A percentile compares a stretch with the other conserved stretches of the same genome.
Evolutionary conservation across 1,140 invertebrate species (phyloP).

Genomic region (Melanaphis sacchari): DNA sequence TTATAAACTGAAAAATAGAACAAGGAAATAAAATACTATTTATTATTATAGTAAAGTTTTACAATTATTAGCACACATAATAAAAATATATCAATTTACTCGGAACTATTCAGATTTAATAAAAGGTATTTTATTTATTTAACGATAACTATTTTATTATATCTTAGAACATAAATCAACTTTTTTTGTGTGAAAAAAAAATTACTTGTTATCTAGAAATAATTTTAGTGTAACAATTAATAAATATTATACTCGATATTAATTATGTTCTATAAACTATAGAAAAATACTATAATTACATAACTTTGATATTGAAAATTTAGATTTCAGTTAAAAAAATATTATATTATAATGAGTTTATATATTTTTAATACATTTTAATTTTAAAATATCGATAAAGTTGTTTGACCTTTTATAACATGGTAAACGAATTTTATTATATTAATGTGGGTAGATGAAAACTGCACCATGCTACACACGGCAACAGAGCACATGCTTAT

Average conservation of each 20-base stretch:
- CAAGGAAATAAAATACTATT: background rate
- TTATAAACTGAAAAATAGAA: no score
- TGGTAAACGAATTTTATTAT: background rate
- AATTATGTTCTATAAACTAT: background rate
- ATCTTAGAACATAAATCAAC: no score
- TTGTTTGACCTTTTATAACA: no score
- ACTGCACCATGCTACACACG: background rate
- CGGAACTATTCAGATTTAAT: no score
- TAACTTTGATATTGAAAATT: background rate
- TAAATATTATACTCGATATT: background rate
- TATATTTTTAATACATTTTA: no score
- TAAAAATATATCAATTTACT: background rate
- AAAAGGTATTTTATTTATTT: no score
- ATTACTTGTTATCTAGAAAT: background rate
- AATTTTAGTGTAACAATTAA: background rate
- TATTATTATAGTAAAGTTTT: background rate
- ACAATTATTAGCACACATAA: background rate
- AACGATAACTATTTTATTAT: no score
- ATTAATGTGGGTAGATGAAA: background rate
- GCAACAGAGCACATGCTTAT: background rate
- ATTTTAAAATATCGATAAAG: background rate
- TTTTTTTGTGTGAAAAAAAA: background rate
- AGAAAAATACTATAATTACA: background rate
- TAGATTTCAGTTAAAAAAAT: background rate
- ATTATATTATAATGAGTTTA: background rate